A percentile compares a stretch with the other conserved stretches of the same genome.
phyloP scores from a whole-genome alignment of 2,888 invertebrate genomes.

The Archips crataeganus region DNA sequence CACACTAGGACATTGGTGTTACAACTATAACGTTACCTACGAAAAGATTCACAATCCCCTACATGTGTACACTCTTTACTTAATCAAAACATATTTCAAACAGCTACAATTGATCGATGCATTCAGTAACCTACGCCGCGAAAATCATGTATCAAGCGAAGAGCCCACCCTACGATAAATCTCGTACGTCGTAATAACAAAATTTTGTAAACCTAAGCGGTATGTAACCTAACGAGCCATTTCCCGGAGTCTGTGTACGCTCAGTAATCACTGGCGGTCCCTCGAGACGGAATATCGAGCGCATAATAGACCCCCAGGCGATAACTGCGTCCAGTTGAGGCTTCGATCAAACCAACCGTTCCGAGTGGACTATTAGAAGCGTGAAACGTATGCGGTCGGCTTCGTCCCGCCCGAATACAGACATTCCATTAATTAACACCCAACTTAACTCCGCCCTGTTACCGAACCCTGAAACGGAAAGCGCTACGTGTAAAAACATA shows the following conservation, averaged over 20 bases:
- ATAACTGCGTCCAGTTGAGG: constrained; percentile 43
- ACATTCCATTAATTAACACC: constrained; percentile 63
- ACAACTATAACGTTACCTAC: too few relatives aligned
- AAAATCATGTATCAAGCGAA: neutral
- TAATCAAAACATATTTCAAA: neutral
- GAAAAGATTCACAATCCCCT: neutral
- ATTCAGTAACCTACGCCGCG: neutral
- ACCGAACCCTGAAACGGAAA: constrained; percentile 35
- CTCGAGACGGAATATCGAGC: constrained; percentile 42
- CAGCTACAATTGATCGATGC: neutral
- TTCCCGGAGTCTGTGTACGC: constrained; percentile 30
- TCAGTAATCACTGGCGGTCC: constrained; percentile 44
- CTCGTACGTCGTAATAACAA: constrained; percentile 5
- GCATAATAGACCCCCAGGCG: constrained; percentile 47
- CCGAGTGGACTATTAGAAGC: constrained; percentile 39
- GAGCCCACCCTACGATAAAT: constrained; percentile 1
- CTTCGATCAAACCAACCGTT: constrained; percentile 44
- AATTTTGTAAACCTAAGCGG: constrained; percentile 22
- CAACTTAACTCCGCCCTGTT: constrained; percentile 49
- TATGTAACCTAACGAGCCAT: constrained; percentile 34
- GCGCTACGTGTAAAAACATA: constrained; percentile 1
- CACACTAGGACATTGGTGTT: too few relatives aligned
- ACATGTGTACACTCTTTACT: too few relatives aligned
- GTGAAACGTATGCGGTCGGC: constrained; percentile 33
- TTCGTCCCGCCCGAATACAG: constrained; percentile 54